Conservation (phyloP, 2,113 vertebrate genomes). For the Eclectus roratus region DNA sequence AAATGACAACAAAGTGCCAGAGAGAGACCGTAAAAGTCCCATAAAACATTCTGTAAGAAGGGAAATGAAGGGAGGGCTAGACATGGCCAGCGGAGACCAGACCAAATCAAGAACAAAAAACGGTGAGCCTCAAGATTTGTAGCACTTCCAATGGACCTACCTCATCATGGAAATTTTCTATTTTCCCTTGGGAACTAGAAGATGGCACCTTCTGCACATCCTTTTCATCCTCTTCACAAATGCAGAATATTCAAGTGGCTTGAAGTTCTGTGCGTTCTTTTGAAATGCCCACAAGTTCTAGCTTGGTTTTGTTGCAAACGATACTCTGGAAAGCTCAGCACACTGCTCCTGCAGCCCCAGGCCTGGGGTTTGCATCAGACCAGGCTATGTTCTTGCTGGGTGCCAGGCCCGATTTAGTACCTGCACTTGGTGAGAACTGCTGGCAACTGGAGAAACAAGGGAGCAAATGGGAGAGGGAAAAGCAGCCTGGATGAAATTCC, state of each 20-base stretch:
- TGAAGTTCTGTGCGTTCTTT: background rate
- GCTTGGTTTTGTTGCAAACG: background rate
- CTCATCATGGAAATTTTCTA: background rate
- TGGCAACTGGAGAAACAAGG: background rate
- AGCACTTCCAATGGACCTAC: background rate
- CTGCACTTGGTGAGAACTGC: background rate
- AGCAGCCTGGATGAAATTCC: background rate
- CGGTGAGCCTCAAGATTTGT: background rate
- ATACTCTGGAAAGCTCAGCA: background rate
- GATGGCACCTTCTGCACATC: background rate
- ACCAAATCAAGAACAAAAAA: background rate
- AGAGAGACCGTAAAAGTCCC: background rate
- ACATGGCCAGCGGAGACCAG: background rate
- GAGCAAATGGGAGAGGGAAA: background rate
- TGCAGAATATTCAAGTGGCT: background rate
- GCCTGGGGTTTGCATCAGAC: accelerated
- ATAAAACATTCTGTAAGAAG: background rate
- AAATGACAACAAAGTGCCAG: background rate
- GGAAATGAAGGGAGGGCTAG: background rate
- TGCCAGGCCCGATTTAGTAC: background rate
- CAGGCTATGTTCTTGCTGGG: accelerated
- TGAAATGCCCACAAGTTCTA: background rate
- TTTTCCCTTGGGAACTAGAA: background rate
- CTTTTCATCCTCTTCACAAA: background rate
- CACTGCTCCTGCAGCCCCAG: accelerated